A percentile compares a stretch with the other conserved stretches of the same genome.
Evolutionary conservation across 2,113 vertebrate species (phyloP).

Genomic region (Pituophis catenifer): DNA sequence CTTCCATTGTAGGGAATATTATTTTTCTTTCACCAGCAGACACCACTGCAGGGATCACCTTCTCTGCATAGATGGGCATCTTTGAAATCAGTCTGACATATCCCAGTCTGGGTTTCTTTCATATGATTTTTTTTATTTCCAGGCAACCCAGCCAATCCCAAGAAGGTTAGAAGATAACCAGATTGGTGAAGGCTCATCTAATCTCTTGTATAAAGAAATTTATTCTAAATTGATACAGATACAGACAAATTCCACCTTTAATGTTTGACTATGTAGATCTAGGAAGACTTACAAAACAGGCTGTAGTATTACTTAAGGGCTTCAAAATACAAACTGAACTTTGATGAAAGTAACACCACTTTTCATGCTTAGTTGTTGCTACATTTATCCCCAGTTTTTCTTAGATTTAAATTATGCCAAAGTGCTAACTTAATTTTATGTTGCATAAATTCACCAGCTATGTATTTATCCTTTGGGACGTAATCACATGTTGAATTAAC

Average conservation of each 20-base stretch:
- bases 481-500: constrained; percentile 39
- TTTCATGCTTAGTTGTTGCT: neutral
- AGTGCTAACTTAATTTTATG: neutral
- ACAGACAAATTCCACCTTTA: neutral
- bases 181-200: neutral
- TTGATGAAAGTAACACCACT: neutral
- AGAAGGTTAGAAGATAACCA: neutral
- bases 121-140: neutral
- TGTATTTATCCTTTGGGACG: constrained; percentile 20
- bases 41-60: neutral
- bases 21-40: neutral
- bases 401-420: neutral
- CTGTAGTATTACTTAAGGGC: neutral
- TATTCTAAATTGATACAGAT: neutral
- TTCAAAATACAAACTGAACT: neutral
- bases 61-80: neutral
- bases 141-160: neutral
- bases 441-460: neutral
- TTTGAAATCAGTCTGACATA: neutral
- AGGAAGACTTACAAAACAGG: neutral
- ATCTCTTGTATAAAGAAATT: neutral
- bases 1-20: neutral
- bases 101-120: neutral
- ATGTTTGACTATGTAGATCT: neutral
- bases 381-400: neutral